Evolutionary conservation across 1,140 invertebrate species (phyloP).

Genomic region (Tetragnatha versicolor): DNA sequence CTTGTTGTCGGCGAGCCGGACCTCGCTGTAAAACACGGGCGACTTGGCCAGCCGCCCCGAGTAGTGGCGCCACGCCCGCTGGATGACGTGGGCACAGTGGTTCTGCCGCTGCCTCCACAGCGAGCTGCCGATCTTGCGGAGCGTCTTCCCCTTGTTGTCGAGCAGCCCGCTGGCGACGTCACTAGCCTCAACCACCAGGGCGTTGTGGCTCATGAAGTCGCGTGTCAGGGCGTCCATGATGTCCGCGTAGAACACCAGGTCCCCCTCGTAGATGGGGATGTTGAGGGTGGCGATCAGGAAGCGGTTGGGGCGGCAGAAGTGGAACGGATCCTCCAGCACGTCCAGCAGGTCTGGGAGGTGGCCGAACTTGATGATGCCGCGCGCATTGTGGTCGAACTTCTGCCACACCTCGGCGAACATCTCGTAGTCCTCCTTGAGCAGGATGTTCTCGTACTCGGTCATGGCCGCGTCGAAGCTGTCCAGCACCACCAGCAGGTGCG

Average conservation of each 20-base stretch:
- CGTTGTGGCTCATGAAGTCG: conserved; percentile 95
- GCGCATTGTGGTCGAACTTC: conserved; percentile 96
- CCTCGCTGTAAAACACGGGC: conserved; percentile 49
- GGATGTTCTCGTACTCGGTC: conserved; percentile 94
- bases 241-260: conserved; percentile 96
- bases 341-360: conserved; percentile 94
- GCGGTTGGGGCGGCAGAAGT: conserved; percentile 98
- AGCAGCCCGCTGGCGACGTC: conserved; percentile 59
- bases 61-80: conserved; percentile 80
- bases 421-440: conserved; percentile 98
- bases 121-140: conserved; percentile 92
- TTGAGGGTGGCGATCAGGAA: conserved; percentile 99
- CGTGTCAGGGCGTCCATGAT: conserved; percentile 75
- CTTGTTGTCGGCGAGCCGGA: conserved; percentile 36
- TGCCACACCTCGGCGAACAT: conserved; percentile 99
- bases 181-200: conserved; percentile 67
- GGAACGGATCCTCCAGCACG: conserved; percentile 89
- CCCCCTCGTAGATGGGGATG: conserved; percentile 96
- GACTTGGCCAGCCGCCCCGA: conserved; percentile 59
- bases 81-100: conserved; percentile 94
- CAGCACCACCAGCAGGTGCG: conserved; percentile 98
- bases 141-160: conserved; percentile 76
- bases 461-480: conserved; percentile 98
- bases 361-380: conserved; percentile 93
- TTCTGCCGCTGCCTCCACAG: conserved; percentile 94